Base-by-base conservation (phyloP, 2,113 vertebrate species). In the Cryptomyrus ogoouensis region DNA sequence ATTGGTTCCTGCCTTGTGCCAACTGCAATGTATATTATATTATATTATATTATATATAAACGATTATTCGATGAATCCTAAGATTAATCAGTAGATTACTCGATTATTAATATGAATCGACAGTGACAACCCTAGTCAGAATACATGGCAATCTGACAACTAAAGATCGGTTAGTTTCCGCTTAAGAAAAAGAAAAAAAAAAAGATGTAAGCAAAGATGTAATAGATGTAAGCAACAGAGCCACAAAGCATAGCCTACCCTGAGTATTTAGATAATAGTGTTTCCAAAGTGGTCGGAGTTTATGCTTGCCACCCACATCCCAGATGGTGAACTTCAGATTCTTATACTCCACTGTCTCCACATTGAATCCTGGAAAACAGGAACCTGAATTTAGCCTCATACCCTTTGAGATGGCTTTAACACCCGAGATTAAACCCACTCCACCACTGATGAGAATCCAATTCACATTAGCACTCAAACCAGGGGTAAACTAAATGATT, bases 231-330 rank as follows among this genome's bases (percentile, higher is more conserved):
- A 70, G 13, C 39, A 35, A 87, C 39, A 42, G 5, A 85, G 2
- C 56, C 3, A 42, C n/a, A 80, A 24, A 49, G 74, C 39, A 27
- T 35, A 83, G 24, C 21, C 90, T 95, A 99, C 98, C 98, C 97
- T 99, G 98, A 0, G 98, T 99, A 95, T 99, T 99, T 46, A 99
- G 97, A 92, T 99, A 99, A 94, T 99, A 99, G 95, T 99, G 98
- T 92, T 99, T 99, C 98, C 98, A 99, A 12, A 99, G 95, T 1
- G 98, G 98, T 52, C 98, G 96, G 91, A 99, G 96, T 92, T 99
- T 99, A 88, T 99, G 98, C 91, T 99, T 99, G 58, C 98, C 98
- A 91, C 98, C 98, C 84, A 99, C 98, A 91, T 99, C 98, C 98
- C 98, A 99, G 95, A 99, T 99, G 83, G 98, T 99, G 95, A 99